phyloP scores from a whole-genome alignment of 2,888 invertebrate genomes.

The Sinodicranocentrus sp. region DNA sequence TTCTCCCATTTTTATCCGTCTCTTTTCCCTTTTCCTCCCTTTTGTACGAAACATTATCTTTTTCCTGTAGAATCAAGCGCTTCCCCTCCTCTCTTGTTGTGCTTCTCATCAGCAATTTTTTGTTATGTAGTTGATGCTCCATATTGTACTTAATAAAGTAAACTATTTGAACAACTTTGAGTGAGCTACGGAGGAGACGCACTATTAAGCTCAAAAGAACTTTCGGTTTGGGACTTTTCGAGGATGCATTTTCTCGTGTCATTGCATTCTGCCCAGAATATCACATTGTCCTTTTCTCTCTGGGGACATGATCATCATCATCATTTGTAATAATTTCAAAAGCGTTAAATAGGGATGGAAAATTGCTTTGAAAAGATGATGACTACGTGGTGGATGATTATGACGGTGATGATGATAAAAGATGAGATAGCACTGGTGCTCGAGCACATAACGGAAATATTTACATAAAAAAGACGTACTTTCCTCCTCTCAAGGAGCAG shows the following conservation, averaged over 20 bases:
- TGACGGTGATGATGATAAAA: slow-evolving; percentile 24
- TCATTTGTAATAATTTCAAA: slow-evolving; percentile 46
- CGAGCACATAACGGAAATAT: slow-evolving; percentile 20
- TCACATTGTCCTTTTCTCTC: slow-evolving; percentile 6
- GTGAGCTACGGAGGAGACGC: not conserved
- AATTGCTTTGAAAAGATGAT: slow-evolving; percentile 31
- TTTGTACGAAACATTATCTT: slow-evolving; percentile 28
- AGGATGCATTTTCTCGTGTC: slow-evolving; percentile 24
- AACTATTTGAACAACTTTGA: slow-evolving; percentile 24
- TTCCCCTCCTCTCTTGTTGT: not conserved
- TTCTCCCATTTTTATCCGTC: slow-evolving; percentile 26
- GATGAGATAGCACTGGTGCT: slow-evolving; percentile 29
- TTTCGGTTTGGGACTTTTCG: slow-evolving; percentile 13
- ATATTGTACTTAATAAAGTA: slow-evolving; percentile 23
- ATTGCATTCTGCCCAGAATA: slow-evolving; percentile 1
- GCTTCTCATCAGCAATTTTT: slow-evolving; percentile 8
- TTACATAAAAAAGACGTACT: slow-evolving; percentile 22
- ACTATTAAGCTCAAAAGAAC: not conserved
- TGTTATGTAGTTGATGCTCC: slow-evolving; percentile 20
- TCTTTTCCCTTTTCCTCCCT: slow-evolving; percentile 25
- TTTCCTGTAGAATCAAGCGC: slow-evolving; percentile 28
- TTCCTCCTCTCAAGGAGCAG: not conserved
- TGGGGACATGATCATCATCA: slow-evolving; percentile 29
- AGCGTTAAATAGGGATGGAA: slow-evolving; percentile 53
- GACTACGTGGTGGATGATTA: slow-evolving; percentile 14